Evolutionary conservation across 2,797 vertebrate species (phyloP).

Genomic region (Eleutherodactylus coqui): DNA sequence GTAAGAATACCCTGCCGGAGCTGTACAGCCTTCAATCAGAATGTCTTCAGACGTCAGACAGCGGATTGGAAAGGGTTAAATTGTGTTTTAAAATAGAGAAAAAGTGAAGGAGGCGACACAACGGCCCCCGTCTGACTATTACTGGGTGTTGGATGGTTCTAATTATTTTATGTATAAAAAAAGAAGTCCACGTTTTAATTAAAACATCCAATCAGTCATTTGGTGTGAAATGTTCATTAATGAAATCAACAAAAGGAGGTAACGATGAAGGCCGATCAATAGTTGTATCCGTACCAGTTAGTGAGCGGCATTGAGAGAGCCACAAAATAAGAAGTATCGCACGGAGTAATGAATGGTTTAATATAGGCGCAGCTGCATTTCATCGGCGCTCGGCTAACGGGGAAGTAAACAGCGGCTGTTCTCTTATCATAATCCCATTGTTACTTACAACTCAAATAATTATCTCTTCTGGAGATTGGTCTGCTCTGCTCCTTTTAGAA

Average conservation of each 20-base stretch:
- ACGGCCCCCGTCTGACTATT: not conserved
- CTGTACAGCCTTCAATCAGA: too few relatives aligned
- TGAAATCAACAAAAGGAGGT: slow-evolving; percentile 7
- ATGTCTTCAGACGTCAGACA: too few relatives aligned
- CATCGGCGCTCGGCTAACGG: slow-evolving; percentile 16
- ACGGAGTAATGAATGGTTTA: slow-evolving; percentile 48
- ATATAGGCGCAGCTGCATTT: slow-evolving; percentile 36
- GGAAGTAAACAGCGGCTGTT: slow-evolving; percentile 34
- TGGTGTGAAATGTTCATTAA: slow-evolving; percentile 24
- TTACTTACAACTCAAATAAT: not conserved
- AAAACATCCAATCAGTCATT: slow-evolving; percentile 6
- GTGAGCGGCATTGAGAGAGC: slow-evolving; percentile 9
- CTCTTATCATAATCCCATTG: slow-evolving; percentile 28
- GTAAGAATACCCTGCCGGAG: too few relatives aligned
- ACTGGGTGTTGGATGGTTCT: not conserved
- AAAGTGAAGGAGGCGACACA: too few relatives aligned
- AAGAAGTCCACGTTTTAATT: not conserved
- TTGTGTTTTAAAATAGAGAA: too few relatives aligned
- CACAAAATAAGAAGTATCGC: slow-evolving; percentile 28
- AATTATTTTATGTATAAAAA: not conserved
- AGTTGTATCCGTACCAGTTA: slow-evolving; percentile 9
- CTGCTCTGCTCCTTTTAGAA: not conserved
- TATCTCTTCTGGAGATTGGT: not conserved
- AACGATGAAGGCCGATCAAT: slow-evolving; percentile 24
- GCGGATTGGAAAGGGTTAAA: too few relatives aligned